Evolutionary conservation across 2,797 vertebrate species (phyloP).

Genomic region (Rhyacichthys aspro): DNA sequence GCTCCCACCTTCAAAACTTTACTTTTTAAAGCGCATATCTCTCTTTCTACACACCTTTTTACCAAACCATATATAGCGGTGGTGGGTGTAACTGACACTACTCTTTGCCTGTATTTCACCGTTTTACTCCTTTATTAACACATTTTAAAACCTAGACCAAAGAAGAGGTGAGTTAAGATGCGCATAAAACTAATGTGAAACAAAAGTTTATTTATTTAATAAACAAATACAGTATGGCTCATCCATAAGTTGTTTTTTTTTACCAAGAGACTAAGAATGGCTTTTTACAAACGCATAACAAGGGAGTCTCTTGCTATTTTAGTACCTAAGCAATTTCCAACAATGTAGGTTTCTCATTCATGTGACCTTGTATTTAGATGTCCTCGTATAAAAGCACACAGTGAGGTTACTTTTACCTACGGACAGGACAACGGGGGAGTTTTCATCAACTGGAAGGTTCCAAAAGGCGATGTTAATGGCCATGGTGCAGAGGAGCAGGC

Average conservation of each 20-base stretch:
- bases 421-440: slow-evolving; percentile 73
- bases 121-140: background rate
- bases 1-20: background rate
- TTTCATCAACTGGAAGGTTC: slow-evolving; percentile 74
- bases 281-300: no score
- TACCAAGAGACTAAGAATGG: no score
- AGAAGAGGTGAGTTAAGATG: background rate
- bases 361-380: no score
- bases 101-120: background rate
- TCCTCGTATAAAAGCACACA: background rate
- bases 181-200: background rate
- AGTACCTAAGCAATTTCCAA: no score
- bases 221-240: no score
- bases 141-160: background rate
- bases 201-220: no score
- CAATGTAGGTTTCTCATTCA: no score
- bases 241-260: no score
- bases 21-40: background rate
- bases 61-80: no score
- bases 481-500: slow-evolving; percentile 87
- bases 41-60: no score
- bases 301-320: no score
- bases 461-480: slow-evolving; percentile 89
- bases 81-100: no score
- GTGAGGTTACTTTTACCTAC: slow-evolving; percentile 64